Base-by-base conservation (phyloP, 2,888 invertebrate species). In the Blastobasis lacticolella region DNA sequence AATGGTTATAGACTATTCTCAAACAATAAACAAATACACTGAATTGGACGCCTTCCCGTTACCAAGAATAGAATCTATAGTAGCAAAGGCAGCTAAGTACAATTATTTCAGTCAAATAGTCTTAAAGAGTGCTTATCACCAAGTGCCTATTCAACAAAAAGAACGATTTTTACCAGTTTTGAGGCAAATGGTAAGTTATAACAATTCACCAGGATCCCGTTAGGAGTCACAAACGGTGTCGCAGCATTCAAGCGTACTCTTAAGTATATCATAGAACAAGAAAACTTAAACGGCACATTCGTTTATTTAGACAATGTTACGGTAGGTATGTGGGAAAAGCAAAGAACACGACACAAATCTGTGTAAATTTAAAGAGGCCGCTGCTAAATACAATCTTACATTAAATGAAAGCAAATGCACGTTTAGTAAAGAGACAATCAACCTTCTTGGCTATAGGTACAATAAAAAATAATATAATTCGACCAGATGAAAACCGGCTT, bases 1-100 rank as follows among this genome's bases (percentile, higher is more conserved):
- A 38, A 54, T 58, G 53, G 62, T 61, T 4, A 57, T 63, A 7
- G 62, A 67, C 42, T 67, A 64, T 49, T 63, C 63, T 0, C 49
- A 48, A 43, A 64, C 61, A 10, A 58, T 64, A n/a, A 67, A 64
- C 42, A 52, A 46, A 50, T 64, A 48, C 42, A 62, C 62, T 4
- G 10, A 53, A 41, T 45, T 62, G 4, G 62, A 63, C 42, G 61
- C 59, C 3, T 61, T 52, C 48, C 58, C 58, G 4, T 45, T 63
- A 36, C 65, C 62, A n/a, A 56, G 41, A n/a, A 58, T 58, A 6
- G 54, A 57, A 23, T n/a, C 10, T 4, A 51, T 60, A 4, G 46
- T 58, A 0, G 10, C 50, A 4, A 49, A 56, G 45, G 53, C 57
- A 10, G 43, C 54, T 7, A 49, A 40, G 45, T 40, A 46, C n/a